phyloP scores from a whole-genome alignment of 2,113 vertebrate genomes.

The Sakesphorus luctuosus region DNA sequence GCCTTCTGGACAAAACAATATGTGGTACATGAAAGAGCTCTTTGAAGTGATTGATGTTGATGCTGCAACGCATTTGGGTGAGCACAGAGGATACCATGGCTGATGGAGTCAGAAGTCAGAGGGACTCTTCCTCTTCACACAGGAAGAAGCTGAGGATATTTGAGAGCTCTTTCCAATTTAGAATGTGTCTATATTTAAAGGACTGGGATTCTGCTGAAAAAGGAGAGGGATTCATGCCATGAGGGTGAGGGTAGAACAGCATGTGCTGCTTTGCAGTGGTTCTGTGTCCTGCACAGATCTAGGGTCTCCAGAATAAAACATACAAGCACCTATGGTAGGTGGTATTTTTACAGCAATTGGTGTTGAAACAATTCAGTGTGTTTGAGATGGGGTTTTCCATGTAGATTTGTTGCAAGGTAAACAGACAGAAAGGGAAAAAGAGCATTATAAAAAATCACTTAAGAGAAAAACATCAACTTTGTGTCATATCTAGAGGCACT shows the following conservation, averaged over 20 bases:
- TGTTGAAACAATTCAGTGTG: neutral
- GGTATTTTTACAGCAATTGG: neutral
- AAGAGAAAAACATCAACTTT: neutral
- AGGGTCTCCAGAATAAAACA: neutral
- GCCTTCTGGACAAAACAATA: conserved; percentile 25
- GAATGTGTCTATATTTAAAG: neutral
- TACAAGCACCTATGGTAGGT: neutral
- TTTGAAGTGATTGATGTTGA: conserved; percentile 70
- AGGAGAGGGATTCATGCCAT: neutral
- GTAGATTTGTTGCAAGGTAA: neutral
- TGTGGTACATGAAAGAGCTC: conserved; percentile 67
- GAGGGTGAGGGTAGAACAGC: neutral
- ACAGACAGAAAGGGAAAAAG: neutral
- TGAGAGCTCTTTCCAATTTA: neutral
- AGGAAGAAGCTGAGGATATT: neutral
- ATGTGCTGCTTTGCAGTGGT: neutral
- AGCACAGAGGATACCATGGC: neutral
- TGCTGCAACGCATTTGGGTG: conserved; percentile 28
- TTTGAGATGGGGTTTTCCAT: neutral
- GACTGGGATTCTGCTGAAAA: neutral
- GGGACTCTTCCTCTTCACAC: neutral
- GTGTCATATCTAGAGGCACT: neutral
- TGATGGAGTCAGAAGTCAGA: neutral
- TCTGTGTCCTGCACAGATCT: neutral
- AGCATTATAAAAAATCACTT: neutral